These are phyloP conservation scores for Acleris literana DNA, from an alignment of 2,888 invertebrate species.

Conservation along the genomic window DNA sequence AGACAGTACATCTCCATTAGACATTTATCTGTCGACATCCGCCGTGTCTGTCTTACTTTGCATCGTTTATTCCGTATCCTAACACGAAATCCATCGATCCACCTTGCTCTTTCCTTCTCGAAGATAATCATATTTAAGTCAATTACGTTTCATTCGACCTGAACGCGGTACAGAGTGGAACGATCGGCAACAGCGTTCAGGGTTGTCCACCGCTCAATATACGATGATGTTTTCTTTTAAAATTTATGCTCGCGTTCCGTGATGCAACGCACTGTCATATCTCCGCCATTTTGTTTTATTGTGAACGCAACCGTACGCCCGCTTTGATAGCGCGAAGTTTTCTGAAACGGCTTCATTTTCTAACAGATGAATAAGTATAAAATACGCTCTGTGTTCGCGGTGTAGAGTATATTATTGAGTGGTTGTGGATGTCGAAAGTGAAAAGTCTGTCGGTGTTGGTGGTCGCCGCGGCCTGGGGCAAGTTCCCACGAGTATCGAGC, in stretches of 20 bases:
- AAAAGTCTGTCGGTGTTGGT: slow-evolving; percentile 78
- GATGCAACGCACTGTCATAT: slow-evolving; percentile 53
- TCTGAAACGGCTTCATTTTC: slow-evolving; percentile 77
- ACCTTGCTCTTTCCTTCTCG: slow-evolving; percentile 34
- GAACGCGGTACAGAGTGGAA: slow-evolving; percentile 39
- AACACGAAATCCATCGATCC: slow-evolving; percentile 24
- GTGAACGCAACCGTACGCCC: slow-evolving; percentile 61
- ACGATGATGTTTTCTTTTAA: slow-evolving; percentile 65
- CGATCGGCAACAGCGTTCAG: slow-evolving; percentile 41
- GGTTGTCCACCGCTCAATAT: slow-evolving; percentile 52
- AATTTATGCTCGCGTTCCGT: slow-evolving; percentile 63
- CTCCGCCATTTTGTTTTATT: slow-evolving; percentile 71
- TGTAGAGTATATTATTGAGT: slow-evolving; percentile 53
- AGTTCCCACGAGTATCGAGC: slow-evolving; percentile 79
- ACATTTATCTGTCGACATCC: slow-evolving; percentile 46
- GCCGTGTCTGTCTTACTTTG: slow-evolving; percentile 38
- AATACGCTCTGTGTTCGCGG: slow-evolving; percentile 38
- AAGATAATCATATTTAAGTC: slow-evolving; percentile 35
- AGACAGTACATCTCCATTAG: slow-evolving; percentile 51
- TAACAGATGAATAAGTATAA: slow-evolving; percentile 49
- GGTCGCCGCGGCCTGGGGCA: slow-evolving; percentile 72
- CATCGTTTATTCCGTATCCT: slow-evolving; percentile 31
- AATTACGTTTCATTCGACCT: slow-evolving; percentile 10
- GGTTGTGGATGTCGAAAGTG: slow-evolving; percentile 63
- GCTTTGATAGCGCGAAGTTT: slow-evolving; percentile 61